phyloP scores from a whole-genome alignment of 2,113 vertebrate species.

The Perca flavescens region DNA sequence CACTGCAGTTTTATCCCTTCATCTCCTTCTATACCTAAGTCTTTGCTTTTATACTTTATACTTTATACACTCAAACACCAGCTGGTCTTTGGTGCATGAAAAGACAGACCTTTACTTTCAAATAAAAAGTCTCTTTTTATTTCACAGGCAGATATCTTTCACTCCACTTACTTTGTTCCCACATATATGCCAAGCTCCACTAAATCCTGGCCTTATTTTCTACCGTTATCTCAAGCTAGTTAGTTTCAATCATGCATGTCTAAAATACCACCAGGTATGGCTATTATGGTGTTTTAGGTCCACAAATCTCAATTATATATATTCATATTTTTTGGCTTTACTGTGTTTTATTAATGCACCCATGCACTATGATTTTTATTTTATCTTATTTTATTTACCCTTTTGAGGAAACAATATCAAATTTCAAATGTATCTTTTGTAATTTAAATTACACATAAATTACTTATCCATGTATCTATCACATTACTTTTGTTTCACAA shows the following conservation, averaged over 20 bases:
- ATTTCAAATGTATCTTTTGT: background rate
- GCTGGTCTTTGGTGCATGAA: conserved; percentile 24
- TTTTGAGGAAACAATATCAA: background rate
- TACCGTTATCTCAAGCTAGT: background rate
- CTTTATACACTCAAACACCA: conserved; percentile 3
- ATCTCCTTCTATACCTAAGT: background rate
- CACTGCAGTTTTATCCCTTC: conserved; percentile 5
- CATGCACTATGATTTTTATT: background rate
- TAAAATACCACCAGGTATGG: background rate
- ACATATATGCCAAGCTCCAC: background rate
- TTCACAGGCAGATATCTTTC: conserved; percentile 3
- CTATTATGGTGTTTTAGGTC: no score
- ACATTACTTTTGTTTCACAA: background rate
- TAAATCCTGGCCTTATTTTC: background rate
- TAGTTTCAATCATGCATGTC: background rate
- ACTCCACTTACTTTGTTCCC: conserved; percentile 1
- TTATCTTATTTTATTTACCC: background rate
- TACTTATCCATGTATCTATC: background rate
- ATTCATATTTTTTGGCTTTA: background rate
- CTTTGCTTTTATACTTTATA: conserved; percentile 15
- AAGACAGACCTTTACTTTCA: conserved; percentile 31
- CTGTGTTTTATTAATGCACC: background rate
- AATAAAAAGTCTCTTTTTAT: background rate
- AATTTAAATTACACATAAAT: background rate
- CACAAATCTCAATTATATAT: background rate